phyloP scores from a whole-genome alignment of 2,113 vertebrate genomes.

The Turnix velox region DNA sequence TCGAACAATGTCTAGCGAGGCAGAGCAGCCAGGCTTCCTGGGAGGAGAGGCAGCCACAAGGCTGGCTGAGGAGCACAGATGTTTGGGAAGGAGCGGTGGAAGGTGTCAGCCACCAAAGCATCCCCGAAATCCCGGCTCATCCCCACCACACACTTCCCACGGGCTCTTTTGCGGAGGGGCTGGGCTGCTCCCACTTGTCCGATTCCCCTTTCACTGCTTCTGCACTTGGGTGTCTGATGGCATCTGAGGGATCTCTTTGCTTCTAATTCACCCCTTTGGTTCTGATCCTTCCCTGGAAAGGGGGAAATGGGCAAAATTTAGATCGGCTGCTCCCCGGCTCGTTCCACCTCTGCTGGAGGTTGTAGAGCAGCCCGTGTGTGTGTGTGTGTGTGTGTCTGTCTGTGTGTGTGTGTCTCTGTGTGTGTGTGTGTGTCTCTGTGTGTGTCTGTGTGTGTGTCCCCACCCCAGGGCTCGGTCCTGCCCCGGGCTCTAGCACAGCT shows the following conservation, averaged over 20 bases:
- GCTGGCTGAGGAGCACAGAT: conserved; percentile 25
- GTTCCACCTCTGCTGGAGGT: background rate
- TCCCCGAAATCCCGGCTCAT: background rate
- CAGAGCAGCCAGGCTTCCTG: conserved; percentile 17
- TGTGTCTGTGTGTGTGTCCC: too few species aligned
- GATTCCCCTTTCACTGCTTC: background rate
- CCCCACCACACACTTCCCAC: background rate
- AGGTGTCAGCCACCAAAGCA: background rate
- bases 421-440: too few species aligned
- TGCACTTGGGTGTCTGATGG: background rate
- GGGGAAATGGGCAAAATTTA: background rate
- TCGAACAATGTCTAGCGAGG: conserved; percentile 29
- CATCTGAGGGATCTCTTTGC: background rate
- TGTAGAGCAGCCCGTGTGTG: background rate
- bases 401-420: too few species aligned
- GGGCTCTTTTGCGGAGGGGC: background rate
- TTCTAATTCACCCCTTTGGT: background rate
- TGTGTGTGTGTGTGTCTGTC: too few species aligned
- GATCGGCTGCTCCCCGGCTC: background rate
- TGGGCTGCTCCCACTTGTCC: background rate
- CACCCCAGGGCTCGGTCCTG: background rate
- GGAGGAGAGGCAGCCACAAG: background rate
- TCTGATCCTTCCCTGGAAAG: background rate
- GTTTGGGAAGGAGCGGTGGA: background rate
- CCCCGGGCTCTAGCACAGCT: background rate